Conservation (phyloP, 2,113 vertebrate genomes). For the Hemichromis elongatus region DNA sequence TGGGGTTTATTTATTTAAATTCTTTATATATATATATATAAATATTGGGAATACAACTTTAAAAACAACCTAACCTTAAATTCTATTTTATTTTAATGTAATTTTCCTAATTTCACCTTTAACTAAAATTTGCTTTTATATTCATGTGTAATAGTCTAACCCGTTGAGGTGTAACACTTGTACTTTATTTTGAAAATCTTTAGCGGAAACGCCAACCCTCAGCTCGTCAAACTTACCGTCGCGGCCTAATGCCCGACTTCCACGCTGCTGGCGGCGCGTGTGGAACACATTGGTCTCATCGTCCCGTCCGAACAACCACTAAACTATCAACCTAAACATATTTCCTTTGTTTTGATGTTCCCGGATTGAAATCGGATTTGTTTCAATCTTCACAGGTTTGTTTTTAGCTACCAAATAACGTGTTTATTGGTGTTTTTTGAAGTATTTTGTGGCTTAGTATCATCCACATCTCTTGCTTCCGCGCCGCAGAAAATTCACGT, state of each 20-base stretch:
- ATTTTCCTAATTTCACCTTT: neutral
- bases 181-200: slow-evolving; percentile 19
- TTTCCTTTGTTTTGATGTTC: accelerated
- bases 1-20: neutral
- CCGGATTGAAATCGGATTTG: accelerated
- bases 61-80: neutral
- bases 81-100: neutral
- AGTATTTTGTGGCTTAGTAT: accelerated
- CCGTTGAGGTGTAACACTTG: neutral
- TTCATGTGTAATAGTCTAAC: neutral
- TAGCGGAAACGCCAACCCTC: neutral
- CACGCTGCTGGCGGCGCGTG: slow-evolving; percentile 46
- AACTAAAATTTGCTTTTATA: neutral
- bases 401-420: neutral
- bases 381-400: accelerated
- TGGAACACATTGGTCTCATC: neutral
- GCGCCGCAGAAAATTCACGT: slow-evolving; percentile 46
- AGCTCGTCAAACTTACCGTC: neutral
- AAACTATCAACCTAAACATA: neutral
- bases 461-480: neutral
- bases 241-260: neutral
- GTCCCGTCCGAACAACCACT: neutral
- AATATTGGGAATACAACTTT: neutral
- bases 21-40: no score
- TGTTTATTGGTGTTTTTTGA: neutral